These are phyloP conservation scores for Columbina picui DNA, from an alignment of 2,113 vertebrate genomes.

Conservation along the genomic window DNA sequence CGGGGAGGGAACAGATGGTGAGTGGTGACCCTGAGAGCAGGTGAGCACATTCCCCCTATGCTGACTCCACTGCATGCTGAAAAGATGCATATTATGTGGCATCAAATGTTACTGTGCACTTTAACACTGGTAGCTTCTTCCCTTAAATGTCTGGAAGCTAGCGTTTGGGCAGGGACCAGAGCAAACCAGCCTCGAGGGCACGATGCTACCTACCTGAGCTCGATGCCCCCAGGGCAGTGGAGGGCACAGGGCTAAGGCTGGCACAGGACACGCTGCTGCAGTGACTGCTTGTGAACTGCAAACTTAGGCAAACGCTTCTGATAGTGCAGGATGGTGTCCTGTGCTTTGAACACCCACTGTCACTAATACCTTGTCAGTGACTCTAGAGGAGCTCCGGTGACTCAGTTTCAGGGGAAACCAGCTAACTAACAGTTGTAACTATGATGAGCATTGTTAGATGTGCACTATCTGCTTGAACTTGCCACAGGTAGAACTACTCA, in stretches of 20 bases:
- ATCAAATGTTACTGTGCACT: background rate
- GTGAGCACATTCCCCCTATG: background rate
- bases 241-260: fast-evolving
- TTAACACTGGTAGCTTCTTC: background rate
- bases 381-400: background rate
- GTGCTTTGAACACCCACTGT: background rate
- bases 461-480: background rate
- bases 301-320: background rate
- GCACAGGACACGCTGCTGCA: background rate
- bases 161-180: background rate
- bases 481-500: background rate
- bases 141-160: background rate
- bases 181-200: background rate
- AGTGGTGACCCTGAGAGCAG: background rate
- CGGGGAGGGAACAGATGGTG: background rate
- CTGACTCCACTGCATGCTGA: background rate
- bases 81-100: background rate
- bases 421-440: background rate
- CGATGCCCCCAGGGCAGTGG: fast-evolving
- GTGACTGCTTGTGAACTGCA: background rate
- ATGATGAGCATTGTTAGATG: background rate
- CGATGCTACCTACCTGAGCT: fast-evolving
- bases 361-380: background rate
- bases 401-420: conserved; percentile 19
- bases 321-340: background rate